Evolutionary conservation across 2,888 invertebrate species (phyloP).

Genomic region (Epiblema foenella): DNA sequence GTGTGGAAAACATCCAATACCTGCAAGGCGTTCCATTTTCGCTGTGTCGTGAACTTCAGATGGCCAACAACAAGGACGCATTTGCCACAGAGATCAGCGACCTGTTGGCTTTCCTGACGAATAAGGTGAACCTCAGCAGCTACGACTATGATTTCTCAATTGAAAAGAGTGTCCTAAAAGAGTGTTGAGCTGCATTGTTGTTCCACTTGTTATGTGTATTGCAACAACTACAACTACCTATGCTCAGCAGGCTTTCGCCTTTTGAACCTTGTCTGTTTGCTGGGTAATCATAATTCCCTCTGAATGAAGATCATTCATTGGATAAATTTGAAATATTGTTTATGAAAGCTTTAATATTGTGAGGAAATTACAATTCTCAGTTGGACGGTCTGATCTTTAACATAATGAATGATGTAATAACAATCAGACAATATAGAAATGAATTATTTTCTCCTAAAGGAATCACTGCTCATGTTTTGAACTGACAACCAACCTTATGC

Average conservation of each 20-base stretch:
- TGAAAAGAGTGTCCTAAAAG: constrained; percentile 84
- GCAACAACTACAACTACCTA: not conserved
- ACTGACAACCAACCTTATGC: no score
- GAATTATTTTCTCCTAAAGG: no score
- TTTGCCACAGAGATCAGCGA: constrained; percentile 80
- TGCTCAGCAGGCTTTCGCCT: no score
- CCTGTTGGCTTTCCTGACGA: constrained; percentile 79
- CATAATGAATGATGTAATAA: no score
- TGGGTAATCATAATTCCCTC: not conserved
- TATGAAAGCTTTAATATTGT: no score
- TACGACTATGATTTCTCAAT: constrained; percentile 82
- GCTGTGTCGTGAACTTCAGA: constrained; percentile 76
- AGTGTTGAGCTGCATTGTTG: constrained; percentile 58
- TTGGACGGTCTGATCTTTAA: not conserved
- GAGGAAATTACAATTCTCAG: not conserved
- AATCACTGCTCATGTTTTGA: no score
- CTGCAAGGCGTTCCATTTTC: constrained; percentile 84
- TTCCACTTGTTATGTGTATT: constrained; percentile 10
- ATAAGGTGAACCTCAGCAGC: constrained; percentile 71
- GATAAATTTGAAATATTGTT: no score
- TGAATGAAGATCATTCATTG: not conserved
- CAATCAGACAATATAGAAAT: no score
- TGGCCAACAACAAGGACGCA: constrained; percentile 76
- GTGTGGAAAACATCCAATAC: constrained; percentile 74
- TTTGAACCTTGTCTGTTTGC: not conserved